Percentiles rank a stretch among this genome's conserved stretches.
Conservation (phyloP, 2,797 vertebrate genomes). For the Acridotheres tristis region DNA sequence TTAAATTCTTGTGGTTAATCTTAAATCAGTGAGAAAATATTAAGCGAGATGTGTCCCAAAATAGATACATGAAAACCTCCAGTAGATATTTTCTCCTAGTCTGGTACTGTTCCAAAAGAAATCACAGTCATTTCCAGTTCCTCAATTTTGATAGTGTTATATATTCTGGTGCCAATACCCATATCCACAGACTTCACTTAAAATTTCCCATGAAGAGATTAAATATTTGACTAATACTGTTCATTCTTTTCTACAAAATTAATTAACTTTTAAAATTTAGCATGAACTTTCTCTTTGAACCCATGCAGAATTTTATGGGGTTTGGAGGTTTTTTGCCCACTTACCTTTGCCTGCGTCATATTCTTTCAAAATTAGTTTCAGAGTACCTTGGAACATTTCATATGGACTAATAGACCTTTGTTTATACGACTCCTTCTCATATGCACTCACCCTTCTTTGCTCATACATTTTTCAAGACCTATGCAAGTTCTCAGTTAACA, state of each 20-base stretch:
- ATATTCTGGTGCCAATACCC: neutral
- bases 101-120: neutral
- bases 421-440: neutral
- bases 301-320: neutral
- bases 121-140: neutral
- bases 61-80: neutral
- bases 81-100: neutral
- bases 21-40: neutral
- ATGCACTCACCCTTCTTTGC: accelerated
- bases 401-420: neutral
- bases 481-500: neutral
- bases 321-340: accelerated
- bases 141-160: accelerated
- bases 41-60: neutral
- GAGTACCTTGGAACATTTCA: neutral
- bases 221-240: neutral
- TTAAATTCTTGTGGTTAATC: neutral
- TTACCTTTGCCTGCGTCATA: neutral
- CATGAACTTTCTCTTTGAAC: neutral
- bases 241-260: neutral
- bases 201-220: neutral
- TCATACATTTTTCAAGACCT: neutral
- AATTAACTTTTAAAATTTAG: neutral
- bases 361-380: neutral
- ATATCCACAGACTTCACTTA: neutral